phyloP scores from a whole-genome alignment of 2,113 vertebrate species.

The Pimephales promelas region DNA sequence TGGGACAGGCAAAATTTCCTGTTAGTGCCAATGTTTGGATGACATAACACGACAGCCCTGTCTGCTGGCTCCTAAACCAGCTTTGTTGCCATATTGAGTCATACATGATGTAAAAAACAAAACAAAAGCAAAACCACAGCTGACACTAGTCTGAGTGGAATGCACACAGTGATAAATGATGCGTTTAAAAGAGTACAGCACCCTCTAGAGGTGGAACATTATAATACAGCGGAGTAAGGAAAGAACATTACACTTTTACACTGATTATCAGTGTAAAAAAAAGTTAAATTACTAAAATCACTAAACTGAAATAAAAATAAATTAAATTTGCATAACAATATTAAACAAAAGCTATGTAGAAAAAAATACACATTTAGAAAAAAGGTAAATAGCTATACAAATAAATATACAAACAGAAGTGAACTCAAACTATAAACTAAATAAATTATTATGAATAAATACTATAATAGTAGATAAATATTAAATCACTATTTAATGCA shows the following conservation, averaged over 20 bases:
- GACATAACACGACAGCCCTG: background rate
- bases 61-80: background rate
- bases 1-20: background rate
- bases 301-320: too few species aligned
- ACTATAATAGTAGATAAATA: too few species aligned
- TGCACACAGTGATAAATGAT: background rate
- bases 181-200: conserved; percentile 1
- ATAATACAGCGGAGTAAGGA: background rate
- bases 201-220: conserved; percentile 17
- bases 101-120: background rate
- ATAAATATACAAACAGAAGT: too few species aligned
- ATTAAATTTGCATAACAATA: too few species aligned
- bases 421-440: too few species aligned
- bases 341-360: too few species aligned
- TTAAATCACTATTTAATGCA: too few species aligned
- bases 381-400: too few species aligned
- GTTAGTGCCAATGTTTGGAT: conserved; percentile 17
- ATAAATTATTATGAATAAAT: too few species aligned
- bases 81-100: conserved; percentile 40
- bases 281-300: too few species aligned
- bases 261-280: background rate
- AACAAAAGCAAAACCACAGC: conserved; percentile 14
- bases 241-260: background rate
- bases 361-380: too few species aligned
- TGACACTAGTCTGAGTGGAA: background rate